Evolutionary conservation across 2,888 invertebrate species (phyloP).

Genomic region (Sisyra nigra): DNA sequence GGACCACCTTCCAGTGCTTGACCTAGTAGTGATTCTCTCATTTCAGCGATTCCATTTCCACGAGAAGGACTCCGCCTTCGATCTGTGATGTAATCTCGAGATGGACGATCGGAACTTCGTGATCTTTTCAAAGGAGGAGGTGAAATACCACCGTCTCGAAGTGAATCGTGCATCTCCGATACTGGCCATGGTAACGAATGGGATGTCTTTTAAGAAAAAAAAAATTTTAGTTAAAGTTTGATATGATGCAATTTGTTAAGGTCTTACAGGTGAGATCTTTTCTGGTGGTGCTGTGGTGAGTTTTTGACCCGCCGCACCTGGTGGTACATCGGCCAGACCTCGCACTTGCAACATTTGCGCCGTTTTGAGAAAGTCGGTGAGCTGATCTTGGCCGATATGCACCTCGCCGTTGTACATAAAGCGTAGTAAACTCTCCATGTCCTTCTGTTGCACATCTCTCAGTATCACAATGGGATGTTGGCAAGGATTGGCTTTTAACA

Average conservation of each 20-base stretch:
- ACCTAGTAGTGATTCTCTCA: constrained; percentile 55
- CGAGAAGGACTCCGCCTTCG: constrained; percentile 40
- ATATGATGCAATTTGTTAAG: neutral
- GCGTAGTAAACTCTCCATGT: constrained; percentile 72
- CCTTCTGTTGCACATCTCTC: constrained; percentile 69
- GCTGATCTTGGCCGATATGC: constrained; percentile 73
- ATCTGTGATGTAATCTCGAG: constrained; percentile 24
- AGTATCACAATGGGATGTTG: constrained; percentile 81
- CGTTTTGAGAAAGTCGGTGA: constrained; percentile 72
- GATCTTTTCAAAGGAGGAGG: constrained; percentile 54
- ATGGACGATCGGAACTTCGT: constrained; percentile 43
- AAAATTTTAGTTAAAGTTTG: neutral
- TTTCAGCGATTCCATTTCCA: constrained; percentile 44
- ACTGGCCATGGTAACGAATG: constrained; percentile 46
- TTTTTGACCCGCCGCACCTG: constrained; percentile 26
- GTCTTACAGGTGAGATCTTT: constrained; percentile 53
- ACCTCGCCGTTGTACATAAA: constrained; percentile 91
- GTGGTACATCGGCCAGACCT: constrained; percentile 66
- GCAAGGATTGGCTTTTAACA: constrained; percentile 80
- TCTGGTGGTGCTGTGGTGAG: constrained; percentile 32
- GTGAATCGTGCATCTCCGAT: constrained; percentile 25
- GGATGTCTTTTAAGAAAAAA: constrained; percentile 30
- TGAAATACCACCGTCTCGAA: constrained; percentile 35
- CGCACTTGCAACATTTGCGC: constrained; percentile 78
- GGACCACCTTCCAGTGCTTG: constrained; percentile 63